Base-by-base conservation (phyloP, 2,797 vertebrate species). In the Pagetopsis macropterus region DNA sequence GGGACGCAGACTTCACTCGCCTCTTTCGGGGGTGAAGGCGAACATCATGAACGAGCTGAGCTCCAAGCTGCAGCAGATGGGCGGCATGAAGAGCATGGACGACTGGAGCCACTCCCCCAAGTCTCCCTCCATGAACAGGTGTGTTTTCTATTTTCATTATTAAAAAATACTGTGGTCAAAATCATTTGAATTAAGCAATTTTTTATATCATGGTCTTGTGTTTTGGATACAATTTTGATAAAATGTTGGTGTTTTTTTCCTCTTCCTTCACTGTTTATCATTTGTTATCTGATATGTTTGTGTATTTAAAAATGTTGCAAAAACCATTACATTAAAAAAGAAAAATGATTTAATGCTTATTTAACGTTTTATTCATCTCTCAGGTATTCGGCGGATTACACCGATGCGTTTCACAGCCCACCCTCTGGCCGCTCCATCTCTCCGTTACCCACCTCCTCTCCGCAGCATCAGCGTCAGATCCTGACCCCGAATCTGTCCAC, bases 41-140 rank as follows among this genome's bases (percentile, higher is more conserved):
- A 97, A 95, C 92, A 97, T 98, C 87, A 97, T 97, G 92, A 96
- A 93, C 45, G 97, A 98, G 82, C 94, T 98, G 48, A 97, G 96
- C 90, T 96, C 95, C 91, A 98, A 97, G 85, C 93, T 97, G 54
- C 96, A 97, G 80, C 96, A 97, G 84, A 96, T 97, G 89, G 93
- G 96, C 52, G 91, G 94, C 81, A 93, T 93, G 84, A 94, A 91
- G 89, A 93, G 94, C 76, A 92, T 93, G 91, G 94, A 94, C 16
- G 92, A 93, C 77, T 94, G 94, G 94, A 90, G 92, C 79, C 88
- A 89, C 63, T 59, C 76, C 55, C 93, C 91, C 45, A 94, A 91
- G 76, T 91, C 91, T 15, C 92, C 92, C 41, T 85, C 87, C 74
- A 90, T 93, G 85, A 88, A 94, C 40, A 94, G 94, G 95, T 95